Evolutionary conservation across 1,140 invertebrate genomes (phyloP).

Genomic region (Caenorhabditis remanei): DNA sequence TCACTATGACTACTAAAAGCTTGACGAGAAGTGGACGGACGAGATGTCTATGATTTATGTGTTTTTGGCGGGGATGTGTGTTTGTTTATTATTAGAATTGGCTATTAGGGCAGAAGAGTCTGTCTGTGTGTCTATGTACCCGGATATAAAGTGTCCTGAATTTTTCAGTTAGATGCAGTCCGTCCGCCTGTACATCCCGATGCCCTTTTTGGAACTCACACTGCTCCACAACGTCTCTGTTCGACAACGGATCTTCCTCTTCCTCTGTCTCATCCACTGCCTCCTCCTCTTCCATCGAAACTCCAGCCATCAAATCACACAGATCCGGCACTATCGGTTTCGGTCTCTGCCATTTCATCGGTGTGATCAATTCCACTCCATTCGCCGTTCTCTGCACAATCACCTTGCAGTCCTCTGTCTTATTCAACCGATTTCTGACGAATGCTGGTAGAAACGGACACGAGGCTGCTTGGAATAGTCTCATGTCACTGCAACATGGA

Average conservation of each 20-base stretch:
- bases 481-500: conserved; percentile 17
- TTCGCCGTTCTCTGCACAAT: conserved; percentile 13
- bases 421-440: conserved; percentile 7
- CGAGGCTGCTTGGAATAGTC: neutral
- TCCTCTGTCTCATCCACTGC: neutral
- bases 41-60: no score
- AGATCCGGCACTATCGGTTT: neutral
- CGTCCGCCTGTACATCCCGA: neutral
- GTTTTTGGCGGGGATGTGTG: no score
- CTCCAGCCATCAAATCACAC: neutral
- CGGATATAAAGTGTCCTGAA: neutral
- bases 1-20: no score
- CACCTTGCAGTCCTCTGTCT: neutral
- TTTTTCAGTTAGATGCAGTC: neutral
- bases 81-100: no score
- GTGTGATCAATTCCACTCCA: conserved; percentile 27
- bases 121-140: no score
- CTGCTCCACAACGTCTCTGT: neutral
- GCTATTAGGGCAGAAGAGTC: no score
- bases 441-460: conserved; percentile 3
- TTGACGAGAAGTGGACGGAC: no score
- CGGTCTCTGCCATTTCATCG: neutral
- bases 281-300: neutral
- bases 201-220: neutral
- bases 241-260: neutral